Evolutionary conservation across 2,797 vertebrate species (phyloP).

Genomic region (Melanotaenia trifasciata): DNA sequence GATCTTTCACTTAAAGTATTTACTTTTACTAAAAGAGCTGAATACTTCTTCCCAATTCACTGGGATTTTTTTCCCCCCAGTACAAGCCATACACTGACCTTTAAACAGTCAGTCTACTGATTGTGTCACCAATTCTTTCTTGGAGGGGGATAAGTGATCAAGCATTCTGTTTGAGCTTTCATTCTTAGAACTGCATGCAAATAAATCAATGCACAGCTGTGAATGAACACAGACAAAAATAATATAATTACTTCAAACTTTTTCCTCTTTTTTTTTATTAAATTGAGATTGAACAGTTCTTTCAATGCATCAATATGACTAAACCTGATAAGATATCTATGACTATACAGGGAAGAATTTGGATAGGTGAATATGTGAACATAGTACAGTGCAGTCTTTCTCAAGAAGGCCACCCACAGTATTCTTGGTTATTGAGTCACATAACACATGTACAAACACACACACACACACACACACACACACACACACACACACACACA

Average conservation of each 20-base stretch:
- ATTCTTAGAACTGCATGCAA: not conserved
- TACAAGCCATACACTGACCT: not conserved
- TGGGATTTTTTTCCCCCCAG: not conserved
- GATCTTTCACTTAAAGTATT: not conserved
- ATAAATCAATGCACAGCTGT: not conserved
- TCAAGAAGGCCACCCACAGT: not conserved
- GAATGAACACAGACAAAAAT: not conserved
- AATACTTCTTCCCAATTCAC: not conserved
- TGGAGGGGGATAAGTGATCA: not conserved
- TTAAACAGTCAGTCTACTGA: not conserved
- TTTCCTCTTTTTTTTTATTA: not conserved
- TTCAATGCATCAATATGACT: not conserved
- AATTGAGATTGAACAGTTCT: not conserved
- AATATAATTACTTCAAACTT: not conserved
- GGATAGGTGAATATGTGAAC: not conserved
- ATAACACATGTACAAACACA: not conserved
- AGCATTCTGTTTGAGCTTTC: not conserved
- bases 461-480: not conserved
- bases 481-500: too few relatives aligned
- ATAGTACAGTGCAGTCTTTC: not conserved
- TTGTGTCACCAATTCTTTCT: not conserved
- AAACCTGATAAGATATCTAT: not conserved
- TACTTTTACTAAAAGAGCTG: not conserved
- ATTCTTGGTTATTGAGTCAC: not conserved
- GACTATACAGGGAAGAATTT: not conserved